Base-by-base conservation (phyloP, 2,113 vertebrate species). In the Aspidoscelis tigris region DNA sequence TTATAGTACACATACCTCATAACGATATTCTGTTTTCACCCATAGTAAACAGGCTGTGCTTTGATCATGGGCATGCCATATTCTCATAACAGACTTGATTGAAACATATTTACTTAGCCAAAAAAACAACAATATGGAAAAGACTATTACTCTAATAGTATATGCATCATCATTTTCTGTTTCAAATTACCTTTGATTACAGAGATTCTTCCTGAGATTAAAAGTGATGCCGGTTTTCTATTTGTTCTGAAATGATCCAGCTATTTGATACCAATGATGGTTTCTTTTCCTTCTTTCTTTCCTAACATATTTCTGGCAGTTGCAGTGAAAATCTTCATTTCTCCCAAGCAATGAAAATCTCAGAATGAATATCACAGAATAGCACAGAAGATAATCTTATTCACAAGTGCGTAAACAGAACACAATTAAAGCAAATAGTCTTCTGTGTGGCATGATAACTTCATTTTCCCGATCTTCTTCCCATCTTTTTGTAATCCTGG, bases 141-240 rank as follows among this genome's bases (percentile, higher is more conserved):
- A 16, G 21, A 70, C 69, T 18, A 70, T 70, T 70, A 33, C 11
- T 71, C 7, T 39, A 70, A 0, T 41, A 39, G 20, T 3, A 55
- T 9, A 1, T 26, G 65, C 7, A 76, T 26, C 80, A 43, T 41
- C 71, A 76, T 53, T 7, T 79, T 26, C 20, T 89, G 9, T 16
- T 53, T 26, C 24, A 76, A 74, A 66, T 65, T 69, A 91, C 79
- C 78, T 0, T 77, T 79, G 8, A 76, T 21, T 53, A 65, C 4
- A 69, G 39, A 43, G 44, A 61, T 2, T 33, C 64, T 39, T 3
- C 71, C 43, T 73, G 75, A 82, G 75, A 85, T 44, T 20, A 82
- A 85, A 86, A 77, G 8, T 47, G 72, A 44, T 53, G 3, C 21
- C 89, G 74, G n/a, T 14, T 83, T 86, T 85, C 66, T 39, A 7